Percentiles rank a stretch among this genome's conserved stretches.
Conservation (phyloP, 1,140 invertebrate species). For the Ips nitidus region DNA sequence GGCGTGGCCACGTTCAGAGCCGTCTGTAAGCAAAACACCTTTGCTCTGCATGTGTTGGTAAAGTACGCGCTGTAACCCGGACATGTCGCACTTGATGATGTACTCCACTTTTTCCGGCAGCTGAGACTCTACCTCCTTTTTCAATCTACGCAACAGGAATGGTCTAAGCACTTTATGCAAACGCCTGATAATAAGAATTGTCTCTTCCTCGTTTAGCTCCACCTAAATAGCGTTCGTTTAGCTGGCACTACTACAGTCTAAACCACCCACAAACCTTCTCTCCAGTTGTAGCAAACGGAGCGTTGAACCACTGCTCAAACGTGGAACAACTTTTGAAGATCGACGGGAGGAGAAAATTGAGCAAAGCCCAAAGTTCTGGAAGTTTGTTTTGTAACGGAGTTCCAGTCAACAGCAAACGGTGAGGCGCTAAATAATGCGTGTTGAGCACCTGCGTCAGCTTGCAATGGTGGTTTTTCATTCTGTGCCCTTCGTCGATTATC, state of each 20-base stretch:
- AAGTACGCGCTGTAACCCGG: conserved; percentile 87
- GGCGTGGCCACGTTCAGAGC: conserved; percentile 80
- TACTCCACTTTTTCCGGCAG: conserved; percentile 99
- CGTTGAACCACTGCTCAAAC: conserved; percentile 41
- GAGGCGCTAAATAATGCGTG: conserved; percentile 49
- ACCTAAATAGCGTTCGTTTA: conserved; percentile 51
- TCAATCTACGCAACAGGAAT: conserved; percentile 68
- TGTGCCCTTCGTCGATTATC: conserved; percentile 99
- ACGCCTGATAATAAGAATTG: conserved; percentile 58
- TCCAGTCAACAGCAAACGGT: conserved; percentile 70
- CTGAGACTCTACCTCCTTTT: conserved; percentile 94
- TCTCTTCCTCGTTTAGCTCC: conserved; percentile 62
- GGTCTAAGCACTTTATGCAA: conserved; percentile 68
- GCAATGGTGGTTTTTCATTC: conserved; percentile 99
- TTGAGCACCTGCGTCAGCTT: conserved; percentile 92
- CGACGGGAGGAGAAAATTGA: conserved; percentile 73
- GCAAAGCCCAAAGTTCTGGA: conserved; percentile 70
- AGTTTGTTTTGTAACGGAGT: conserved; percentile 80
- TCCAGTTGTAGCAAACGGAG: conserved; percentile 68
- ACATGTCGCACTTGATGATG: conserved; percentile 99
- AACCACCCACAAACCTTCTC: conserved; percentile 48
- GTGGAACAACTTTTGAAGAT: conserved; percentile 58
- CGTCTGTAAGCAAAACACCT: conserved; percentile 92
- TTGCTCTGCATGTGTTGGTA: conserved; percentile 96
- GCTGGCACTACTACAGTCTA: conserved; percentile 19